Evolutionary conservation across 2,113 vertebrate species (phyloP).

Genomic region (Turnix velox): DNA sequence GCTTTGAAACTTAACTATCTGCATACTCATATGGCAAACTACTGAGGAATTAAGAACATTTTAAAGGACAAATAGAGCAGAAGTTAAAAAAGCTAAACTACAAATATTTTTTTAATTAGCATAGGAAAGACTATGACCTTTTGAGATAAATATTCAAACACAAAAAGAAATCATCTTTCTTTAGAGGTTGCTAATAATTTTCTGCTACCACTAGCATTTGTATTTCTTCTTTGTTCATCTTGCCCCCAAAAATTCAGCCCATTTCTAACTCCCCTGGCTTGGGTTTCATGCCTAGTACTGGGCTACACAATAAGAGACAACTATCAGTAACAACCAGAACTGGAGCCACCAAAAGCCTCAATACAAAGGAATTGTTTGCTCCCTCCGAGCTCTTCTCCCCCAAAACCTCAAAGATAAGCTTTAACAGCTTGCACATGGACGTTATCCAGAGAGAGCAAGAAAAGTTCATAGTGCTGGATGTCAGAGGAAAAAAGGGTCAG

Average conservation of each 20-base stretch:
- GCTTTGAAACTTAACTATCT: background rate
- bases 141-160: background rate
- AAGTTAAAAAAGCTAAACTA: background rate
- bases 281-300: accelerated
- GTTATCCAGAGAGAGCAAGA: background rate
- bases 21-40: background rate
- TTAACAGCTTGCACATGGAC: background rate
- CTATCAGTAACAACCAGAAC: background rate
- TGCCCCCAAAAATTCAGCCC: background rate
- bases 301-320: background rate
- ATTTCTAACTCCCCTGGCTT: background rate
- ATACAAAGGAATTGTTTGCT: background rate
- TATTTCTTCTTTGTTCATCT: background rate
- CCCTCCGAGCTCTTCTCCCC: background rate
- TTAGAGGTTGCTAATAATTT: background rate
- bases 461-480: background rate
- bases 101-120: too few species aligned
- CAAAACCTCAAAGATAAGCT: background rate
- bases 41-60: background rate
- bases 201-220: background rate
- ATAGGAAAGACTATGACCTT: background rate
- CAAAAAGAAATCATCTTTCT: background rate
- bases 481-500: background rate
- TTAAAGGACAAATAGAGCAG: background rate
- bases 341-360: background rate